phyloP scores from a whole-genome alignment of 1,140 invertebrate genomes.

The Apis cerana region DNA sequence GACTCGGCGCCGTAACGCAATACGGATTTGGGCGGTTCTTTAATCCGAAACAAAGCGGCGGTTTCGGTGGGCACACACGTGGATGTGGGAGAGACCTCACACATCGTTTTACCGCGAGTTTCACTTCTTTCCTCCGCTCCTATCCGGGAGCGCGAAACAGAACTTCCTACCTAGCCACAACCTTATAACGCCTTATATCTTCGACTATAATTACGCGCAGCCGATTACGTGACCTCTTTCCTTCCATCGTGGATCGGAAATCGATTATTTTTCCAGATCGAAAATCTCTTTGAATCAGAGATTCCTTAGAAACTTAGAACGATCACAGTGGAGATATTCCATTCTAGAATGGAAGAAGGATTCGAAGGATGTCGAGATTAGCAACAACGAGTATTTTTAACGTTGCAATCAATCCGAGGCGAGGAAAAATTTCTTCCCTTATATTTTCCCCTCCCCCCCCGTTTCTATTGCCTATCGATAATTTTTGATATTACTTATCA shows the following conservation, averaged over 20 bases:
- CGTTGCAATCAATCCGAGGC: too few species aligned
- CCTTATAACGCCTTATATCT: neutral
- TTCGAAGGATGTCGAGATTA: too few species aligned
- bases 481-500: too few species aligned
- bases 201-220: slow-evolving; percentile 53
- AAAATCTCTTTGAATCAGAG: slow-evolving; percentile 30
- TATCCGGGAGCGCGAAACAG: slow-evolving; percentile 28
- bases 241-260: slow-evolving; percentile 47
- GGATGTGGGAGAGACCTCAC: slow-evolving; percentile 63
- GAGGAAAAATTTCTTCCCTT: too few species aligned
- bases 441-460: too few species aligned
- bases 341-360: too few species aligned
- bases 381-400: too few species aligned
- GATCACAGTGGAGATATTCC: neutral
- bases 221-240: slow-evolving; percentile 50
- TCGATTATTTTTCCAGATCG: slow-evolving; percentile 40
- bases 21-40: slow-evolving; percentile 64
- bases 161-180: slow-evolving; percentile 36
- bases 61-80: slow-evolving; percentile 24
- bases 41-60: slow-evolving; percentile 71
- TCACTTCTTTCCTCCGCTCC: slow-evolving; percentile 30
- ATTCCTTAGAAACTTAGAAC: neutral
- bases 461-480: too few species aligned
- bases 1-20: slow-evolving; percentile 63
- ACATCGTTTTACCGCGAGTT: slow-evolving; percentile 48